Evolutionary conservation across 2,888 invertebrate genomes (phyloP).

Genomic region (Heteromurus nitidus): DNA sequence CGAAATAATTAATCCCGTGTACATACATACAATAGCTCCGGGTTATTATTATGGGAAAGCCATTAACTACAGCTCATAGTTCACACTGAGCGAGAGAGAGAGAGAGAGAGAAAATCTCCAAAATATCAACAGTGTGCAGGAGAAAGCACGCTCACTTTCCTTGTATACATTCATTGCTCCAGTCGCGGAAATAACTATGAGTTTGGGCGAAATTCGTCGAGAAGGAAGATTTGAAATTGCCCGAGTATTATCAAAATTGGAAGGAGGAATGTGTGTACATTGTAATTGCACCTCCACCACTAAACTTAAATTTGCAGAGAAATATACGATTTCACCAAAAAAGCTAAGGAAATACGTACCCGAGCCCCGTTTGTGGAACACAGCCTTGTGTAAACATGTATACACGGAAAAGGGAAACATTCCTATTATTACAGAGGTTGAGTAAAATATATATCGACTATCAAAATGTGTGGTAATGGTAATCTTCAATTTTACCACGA

Average conservation of each 20-base stretch:
- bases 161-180: conserved; percentile 14
- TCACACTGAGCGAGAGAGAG: too few relatives aligned
- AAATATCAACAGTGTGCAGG: conserved; percentile 41
- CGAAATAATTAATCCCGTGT: conserved; percentile 48
- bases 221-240: conserved; percentile 37
- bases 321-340: conserved; percentile 34
- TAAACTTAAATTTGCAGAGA: too few relatives aligned
- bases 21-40: conserved; percentile 33
- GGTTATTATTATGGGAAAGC: conserved; percentile 45
- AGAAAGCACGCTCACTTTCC: background rate
- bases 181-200: conserved; percentile 35
- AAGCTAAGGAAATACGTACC: background rate
- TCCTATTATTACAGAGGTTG: too few relatives aligned
- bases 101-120: too few relatives aligned
- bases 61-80: conserved; percentile 20
- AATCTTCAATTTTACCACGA: conserved; percentile 55
- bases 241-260: conserved; percentile 31
- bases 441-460: too few relatives aligned
- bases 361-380: background rate
- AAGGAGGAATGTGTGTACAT: conserved; percentile 6
- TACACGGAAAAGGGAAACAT: background rate
- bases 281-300: conserved; percentile 3
- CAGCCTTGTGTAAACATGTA: background rate
- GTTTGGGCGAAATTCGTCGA: too few relatives aligned
- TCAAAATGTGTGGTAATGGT: conserved; percentile 46